Evolutionary conservation across 2,888 invertebrate genomes (phyloP).

Genomic region (Ectobius pallidus): DNA sequence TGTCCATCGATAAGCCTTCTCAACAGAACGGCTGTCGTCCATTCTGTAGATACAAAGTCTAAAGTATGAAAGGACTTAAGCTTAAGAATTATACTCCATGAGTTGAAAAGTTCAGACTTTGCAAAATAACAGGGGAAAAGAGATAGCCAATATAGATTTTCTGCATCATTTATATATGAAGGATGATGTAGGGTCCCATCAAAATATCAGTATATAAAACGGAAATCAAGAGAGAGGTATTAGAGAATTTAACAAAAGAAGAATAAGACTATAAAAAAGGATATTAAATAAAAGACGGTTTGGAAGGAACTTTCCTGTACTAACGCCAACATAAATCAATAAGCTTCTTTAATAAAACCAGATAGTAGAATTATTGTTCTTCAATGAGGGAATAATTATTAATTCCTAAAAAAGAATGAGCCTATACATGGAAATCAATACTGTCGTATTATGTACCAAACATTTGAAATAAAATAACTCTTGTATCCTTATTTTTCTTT

Average conservation of each 20-base stretch:
- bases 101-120: conserved; percentile 38
- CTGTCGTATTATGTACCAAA: no score
- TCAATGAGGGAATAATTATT: no score
- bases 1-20: conserved; percentile 15
- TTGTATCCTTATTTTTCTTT: no score
- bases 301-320: no score
- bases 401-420: no score
- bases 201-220: background rate
- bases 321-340: no score
- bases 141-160: conserved; percentile 36
- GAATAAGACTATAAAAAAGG: background rate
- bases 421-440: no score
- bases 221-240: background rate
- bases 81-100: conserved; percentile 38
- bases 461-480: no score
- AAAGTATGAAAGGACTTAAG: conserved; percentile 28
- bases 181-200: background rate
- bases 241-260: background rate
- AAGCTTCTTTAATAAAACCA: no score
- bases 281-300: background rate
- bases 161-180: conserved; percentile 37
- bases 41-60: conserved; percentile 9
- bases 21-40: conserved; percentile 2
- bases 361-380: no score
- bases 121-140: conserved; percentile 35